Evolutionary conservation across 1,140 invertebrate genomes (phyloP), one percentile per base, ranked within the genome.

Genomic region (Trichoplusia ni): DNA sequence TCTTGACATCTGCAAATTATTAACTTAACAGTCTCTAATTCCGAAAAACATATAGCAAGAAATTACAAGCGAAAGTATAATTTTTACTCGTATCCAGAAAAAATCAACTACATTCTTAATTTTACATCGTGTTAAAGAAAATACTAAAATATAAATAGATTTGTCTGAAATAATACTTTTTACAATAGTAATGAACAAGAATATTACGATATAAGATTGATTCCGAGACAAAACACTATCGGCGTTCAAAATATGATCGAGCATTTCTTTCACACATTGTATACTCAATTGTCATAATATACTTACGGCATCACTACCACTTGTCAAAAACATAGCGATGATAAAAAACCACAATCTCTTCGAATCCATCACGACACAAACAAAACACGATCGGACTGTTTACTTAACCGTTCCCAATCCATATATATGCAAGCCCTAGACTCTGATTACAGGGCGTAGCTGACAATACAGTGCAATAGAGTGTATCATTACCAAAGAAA

Each of bases 1-100:
- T 42, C 73, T 81, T 13, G 83, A 72, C 77, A 88, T 77, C 85
- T 88, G 54, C 18, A 60, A 60, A 29, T 23, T 16, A 40, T 16
- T 54, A 44, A 37, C 3, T 13, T 53, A 35, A 53, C 8, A 47
- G n/a, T n/a, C n/a, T n/a, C n/a, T n/a, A n/a, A n/a, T n/a, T n/a
- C n/a, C n/a, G n/a, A n/a, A n/a, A n/a, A n/a, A n/a, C n/a, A n/a
- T n/a, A n/a, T n/a, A n/a, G n/a, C n/a, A n/a, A n/a, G n/a, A n/a
- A n/a, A n/a, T n/a, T n/a, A n/a, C n/a, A n/a, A n/a, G n/a, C n/a
- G n/a, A n/a, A n/a, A n/a, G n/a, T n/a, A n/a, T n/a, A n/a, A n/a
- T n/a, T n/a, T n/a, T n/a, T n/a, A n/a, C n/a, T n/a, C n/a, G n/a
- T n/a, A n/a, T n/a, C n/a, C n/a, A n/a, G n/a, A n/a, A n/a, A n/a